These are phyloP conservation scores for Antheraea assamensis DNA, from an alignment of 2,888 invertebrate genomes.

Conservation along the genomic window DNA sequence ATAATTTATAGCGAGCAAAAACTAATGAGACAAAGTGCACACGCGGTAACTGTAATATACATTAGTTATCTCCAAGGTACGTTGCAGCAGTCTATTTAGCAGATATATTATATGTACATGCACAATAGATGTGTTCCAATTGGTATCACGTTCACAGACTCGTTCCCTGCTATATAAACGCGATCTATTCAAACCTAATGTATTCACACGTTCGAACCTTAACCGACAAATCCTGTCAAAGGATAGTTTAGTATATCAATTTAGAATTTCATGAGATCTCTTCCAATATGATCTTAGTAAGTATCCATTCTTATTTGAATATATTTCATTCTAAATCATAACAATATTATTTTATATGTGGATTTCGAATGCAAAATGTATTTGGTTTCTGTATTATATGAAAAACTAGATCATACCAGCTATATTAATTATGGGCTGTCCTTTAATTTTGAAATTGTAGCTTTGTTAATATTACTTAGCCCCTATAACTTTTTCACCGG, in stretches of 20 bases:
- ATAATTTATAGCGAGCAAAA: neutral
- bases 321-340: neutral
- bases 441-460: no score
- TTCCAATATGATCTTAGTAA: slow-evolving; percentile 65
- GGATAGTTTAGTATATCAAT: slow-evolving; percentile 27
- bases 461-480: no score
- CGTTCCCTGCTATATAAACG: slow-evolving; percentile 67
- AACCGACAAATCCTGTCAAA: slow-evolving; percentile 51
- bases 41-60: slow-evolving; percentile 1
- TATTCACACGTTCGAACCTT: slow-evolving; percentile 65
- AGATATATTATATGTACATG: slow-evolving; percentile 56
- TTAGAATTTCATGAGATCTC: slow-evolving; percentile 43
- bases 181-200: slow-evolving; percentile 56
- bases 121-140: slow-evolving; percentile 67
- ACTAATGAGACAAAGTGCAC: slow-evolving; percentile 12
- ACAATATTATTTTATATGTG: no score
- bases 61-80: slow-evolving; percentile 8
- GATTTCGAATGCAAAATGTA: no score
- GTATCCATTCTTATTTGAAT: slow-evolving; percentile 31
- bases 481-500: no score
- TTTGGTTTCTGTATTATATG: no score
- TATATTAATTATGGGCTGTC: no score
- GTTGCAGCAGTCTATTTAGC: slow-evolving; percentile 24
- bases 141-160: slow-evolving; percentile 66
- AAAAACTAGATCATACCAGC: no score